These are phyloP conservation scores for Corydoras maculifer DNA, from an alignment of 2,113 vertebrate genomes.

Conservation along the genomic window DNA sequence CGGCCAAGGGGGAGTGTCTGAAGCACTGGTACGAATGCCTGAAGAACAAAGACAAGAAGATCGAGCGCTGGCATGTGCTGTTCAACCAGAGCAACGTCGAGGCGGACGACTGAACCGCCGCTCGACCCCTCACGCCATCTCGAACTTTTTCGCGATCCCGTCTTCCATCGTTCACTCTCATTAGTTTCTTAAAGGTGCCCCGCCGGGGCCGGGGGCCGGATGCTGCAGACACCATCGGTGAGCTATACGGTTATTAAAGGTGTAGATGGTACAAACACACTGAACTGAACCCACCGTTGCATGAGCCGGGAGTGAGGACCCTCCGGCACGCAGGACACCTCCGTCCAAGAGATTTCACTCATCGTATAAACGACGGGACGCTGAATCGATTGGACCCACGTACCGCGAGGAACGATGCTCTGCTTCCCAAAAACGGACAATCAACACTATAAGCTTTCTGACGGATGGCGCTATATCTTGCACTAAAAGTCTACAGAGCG, in stretches of 20 bases:
- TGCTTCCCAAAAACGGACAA: neutral
- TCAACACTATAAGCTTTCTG: neutral
- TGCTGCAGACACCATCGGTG: neutral
- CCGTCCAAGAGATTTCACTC: neutral
- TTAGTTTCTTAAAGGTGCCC: neutral
- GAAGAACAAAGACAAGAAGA: constrained; percentile 98
- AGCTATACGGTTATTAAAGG: neutral
- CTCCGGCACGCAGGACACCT: neutral
- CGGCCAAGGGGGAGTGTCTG: constrained; percentile 88
- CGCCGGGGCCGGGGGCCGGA: neutral
- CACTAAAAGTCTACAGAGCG: neutral
- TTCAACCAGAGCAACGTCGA: constrained; percentile 78
- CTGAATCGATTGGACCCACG: neutral
- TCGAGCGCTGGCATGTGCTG: constrained; percentile 95
- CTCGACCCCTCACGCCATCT: neutral
- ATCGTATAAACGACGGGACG: no score
- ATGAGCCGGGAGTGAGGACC: neutral
- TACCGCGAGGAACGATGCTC: neutral
- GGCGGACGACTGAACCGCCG: constrained; percentile 48
- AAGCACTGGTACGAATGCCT: constrained; percentile 98
- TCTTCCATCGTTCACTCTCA: constrained; percentile 8
- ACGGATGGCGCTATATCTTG: neutral
- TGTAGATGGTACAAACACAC: neutral
- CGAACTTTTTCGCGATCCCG: neutral
- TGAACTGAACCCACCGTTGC: neutral